phyloP scores from a whole-genome alignment of 2,113 vertebrate species.

The Raja brachyura region DNA sequence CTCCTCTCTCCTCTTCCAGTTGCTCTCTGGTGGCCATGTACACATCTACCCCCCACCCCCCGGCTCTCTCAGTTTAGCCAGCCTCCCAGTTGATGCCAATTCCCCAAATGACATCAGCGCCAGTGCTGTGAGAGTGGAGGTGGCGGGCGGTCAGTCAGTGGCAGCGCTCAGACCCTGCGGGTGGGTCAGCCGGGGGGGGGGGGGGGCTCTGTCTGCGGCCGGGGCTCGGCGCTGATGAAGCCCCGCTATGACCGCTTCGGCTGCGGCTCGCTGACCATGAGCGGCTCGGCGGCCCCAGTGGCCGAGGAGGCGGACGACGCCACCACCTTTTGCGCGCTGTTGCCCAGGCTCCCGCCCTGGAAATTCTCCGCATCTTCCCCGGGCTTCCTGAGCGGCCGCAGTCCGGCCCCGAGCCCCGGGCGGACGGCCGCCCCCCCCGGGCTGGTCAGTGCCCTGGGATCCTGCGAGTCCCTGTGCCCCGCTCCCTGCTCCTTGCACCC shows the following conservation, averaged over 20 bases:
- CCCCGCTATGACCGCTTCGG: constrained; percentile 81
- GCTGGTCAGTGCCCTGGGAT: constrained; percentile 71
- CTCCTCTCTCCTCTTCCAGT: not conserved
- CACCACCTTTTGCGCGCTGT: constrained; percentile 88
- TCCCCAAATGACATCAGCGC: constrained; percentile 71
- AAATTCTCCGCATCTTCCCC: constrained; percentile 70
- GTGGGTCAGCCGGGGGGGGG: constrained; percentile 42
- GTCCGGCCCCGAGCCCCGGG: constrained; percentile 52
- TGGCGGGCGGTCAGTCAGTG: constrained; percentile 42
- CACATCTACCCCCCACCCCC: not conserved
- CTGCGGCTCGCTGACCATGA: constrained; percentile 74
- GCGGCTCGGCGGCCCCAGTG: constrained; percentile 62
- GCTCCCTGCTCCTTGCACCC: constrained; percentile 75
- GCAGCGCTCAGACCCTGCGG: constrained; percentile 18
- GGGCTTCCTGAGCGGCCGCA: constrained; percentile 74
- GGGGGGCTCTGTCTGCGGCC: constrained; percentile 40
- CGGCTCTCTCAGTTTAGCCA: not conserved
- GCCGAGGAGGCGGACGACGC: constrained; percentile 73
- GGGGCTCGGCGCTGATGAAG: constrained; percentile 74
- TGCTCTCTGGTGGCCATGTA: not conserved
- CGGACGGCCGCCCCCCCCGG: constrained; percentile 41
- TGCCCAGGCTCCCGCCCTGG: constrained; percentile 86
- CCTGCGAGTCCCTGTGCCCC: constrained; percentile 80
- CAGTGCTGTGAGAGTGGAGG: constrained; percentile 44
- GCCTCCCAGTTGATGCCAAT: constrained; percentile 53